Evolutionary conservation across 2,797 vertebrate species (phyloP), one percentile per base, ranked within the genome.

Genomic region (Buphagus erythrorhynchus): DNA sequence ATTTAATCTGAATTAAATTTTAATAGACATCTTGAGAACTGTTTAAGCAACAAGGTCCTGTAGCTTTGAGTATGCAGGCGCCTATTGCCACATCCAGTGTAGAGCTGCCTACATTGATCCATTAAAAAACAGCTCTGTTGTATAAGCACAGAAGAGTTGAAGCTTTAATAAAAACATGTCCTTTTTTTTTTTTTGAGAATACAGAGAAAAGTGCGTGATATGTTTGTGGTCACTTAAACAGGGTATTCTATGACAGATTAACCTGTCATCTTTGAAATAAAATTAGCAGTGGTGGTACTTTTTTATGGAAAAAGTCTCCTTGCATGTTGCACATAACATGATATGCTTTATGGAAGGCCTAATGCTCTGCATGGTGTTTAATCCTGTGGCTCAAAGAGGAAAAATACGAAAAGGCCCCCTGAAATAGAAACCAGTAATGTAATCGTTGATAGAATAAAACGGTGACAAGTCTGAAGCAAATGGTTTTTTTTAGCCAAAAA

Each of bases 181-280:
- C 29, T 85, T 65, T 81, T 46, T 71, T 83, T 79, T 84, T 46
- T 71, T 86, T 83, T 68, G 33, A 35, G 66, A 66, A 78, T 72
- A 13, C 61, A 68, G 55, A 58, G 61, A 76, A 86, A 55, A 1
- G 3, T 3, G 33, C 2, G 2, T 36, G 35, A 31, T 69, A 16
- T 13, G 36, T 59, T 63, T 88, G 61, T 57, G 65, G 78, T 83
- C 90, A 33, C 46, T 86, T 66, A 43, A 80, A 35, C 7, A 54
- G 72, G 12, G 28, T 65, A 15, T 88, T 80, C 40, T 21, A 0
- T 43, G 61, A 21, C 58, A 62, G 66, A 62, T 91, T 58, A 78
- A 72, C 29, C 51, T 72, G 52, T 72, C 54, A 6, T 35, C 54
- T 67, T 57, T 28, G 69, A 51, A 58, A 68, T 29, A 65, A 52